Conservation (phyloP, 2,113 vertebrate species). For the Otis tarda region DNA sequence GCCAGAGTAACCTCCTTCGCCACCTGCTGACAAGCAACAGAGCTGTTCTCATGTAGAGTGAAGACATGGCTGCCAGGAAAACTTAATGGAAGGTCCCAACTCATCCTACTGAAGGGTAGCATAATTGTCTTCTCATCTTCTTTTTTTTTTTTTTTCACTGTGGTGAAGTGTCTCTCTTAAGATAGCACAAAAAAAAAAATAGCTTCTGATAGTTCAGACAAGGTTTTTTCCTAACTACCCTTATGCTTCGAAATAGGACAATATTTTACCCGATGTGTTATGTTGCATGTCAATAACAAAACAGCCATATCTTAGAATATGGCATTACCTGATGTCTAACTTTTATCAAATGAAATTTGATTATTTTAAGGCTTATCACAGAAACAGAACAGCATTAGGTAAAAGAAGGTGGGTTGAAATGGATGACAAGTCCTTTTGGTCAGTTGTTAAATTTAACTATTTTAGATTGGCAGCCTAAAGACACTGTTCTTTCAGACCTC, state of each 20-base stretch:
- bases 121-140: neutral
- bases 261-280: rapidly evolving
- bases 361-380: neutral
- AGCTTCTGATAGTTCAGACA: neutral
- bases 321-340: neutral
- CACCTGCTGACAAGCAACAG: neutral
- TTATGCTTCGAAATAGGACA: rapidly evolving
- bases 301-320: neutral
- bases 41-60: neutral
- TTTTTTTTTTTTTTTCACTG: neutral
- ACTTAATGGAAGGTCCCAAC: neutral
- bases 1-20: neutral
- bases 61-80: neutral
- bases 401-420: neutral
- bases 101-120: neutral
- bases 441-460: neutral
- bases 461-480: neutral
- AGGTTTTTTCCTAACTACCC: neutral
- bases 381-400: neutral
- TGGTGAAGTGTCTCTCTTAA: neutral
- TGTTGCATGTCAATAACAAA: neutral
- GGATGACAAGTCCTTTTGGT: neutral
- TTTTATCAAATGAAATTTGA: neutral
- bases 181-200: neutral
- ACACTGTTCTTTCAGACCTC: neutral